phyloP scores from a whole-genome alignment of 64 coral and sea anemone species.

The Actinia tenebrosa region DNA sequence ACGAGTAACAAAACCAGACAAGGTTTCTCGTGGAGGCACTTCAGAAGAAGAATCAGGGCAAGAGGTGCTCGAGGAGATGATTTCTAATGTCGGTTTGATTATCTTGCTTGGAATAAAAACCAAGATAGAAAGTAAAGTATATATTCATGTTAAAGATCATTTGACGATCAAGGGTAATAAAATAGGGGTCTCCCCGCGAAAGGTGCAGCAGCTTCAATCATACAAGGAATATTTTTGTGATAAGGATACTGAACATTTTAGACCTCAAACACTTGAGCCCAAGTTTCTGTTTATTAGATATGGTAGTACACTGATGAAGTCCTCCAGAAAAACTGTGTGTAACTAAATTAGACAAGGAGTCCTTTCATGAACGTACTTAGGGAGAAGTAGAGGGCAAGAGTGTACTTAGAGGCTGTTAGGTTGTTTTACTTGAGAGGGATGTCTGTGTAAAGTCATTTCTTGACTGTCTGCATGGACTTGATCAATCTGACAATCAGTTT shows the following conservation, averaged over 20 bases:
- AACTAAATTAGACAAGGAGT: constrained; percentile 23
- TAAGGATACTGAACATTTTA: neutral
- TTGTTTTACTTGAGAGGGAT: constrained; percentile 6
- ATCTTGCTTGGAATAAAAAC: neutral
- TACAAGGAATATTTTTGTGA: neutral
- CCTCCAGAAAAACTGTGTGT: neutral
- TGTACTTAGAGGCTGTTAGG: constrained; percentile 22
- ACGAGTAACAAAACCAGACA: neutral
- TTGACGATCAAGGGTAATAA: neutral
- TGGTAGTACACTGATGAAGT: neutral
- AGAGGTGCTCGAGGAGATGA: neutral
- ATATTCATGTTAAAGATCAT: neutral
- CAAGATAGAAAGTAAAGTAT: neutral
- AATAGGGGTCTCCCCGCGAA: neutral
- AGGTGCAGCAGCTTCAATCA: neutral
- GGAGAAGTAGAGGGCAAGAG: constrained; percentile 20
- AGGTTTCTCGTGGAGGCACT: neutral
- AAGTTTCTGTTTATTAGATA: neutral
- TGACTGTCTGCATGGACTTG: neutral
- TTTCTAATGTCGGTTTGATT: neutral
- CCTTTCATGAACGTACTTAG: constrained; percentile 10
- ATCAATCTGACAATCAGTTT: neutral
- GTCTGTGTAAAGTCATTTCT: constrained; percentile 1
- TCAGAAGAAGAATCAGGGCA: neutral
- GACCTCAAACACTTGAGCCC: neutral